Base-by-base conservation (phyloP, 1,140 invertebrate genomes). In the Trichonephila clavata region DNA sequence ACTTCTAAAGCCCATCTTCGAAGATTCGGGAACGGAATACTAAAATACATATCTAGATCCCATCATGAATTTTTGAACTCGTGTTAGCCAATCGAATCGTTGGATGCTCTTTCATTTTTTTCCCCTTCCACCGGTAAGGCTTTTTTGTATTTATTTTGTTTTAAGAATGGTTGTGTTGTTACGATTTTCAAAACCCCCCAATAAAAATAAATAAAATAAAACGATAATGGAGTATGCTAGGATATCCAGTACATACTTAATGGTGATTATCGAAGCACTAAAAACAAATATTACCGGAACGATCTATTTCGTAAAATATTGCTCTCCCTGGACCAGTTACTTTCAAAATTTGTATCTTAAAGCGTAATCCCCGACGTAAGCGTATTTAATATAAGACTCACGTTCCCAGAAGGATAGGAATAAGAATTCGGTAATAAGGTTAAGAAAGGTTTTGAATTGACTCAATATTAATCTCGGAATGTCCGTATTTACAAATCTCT, bases 31-130 rank as follows among this genome's bases (percentile, higher is more conserved):
- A 84, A 24, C 43, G 43, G 81, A 57, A 84, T 84, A 84, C 43
- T 16, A 60, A 84, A 84, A 84, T 84, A 60, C 81, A 84, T 60
- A 59, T 84, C 81, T 59, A 20, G 50, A 84, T 84, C 57, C 43
- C 57, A 60, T 32, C 81, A 84, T 84, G 43, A 84, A 84, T 59
- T 84, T 84, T 60, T 60, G 81, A 77, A 27, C 68, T 50, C 20
- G 68, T 32, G 68, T 27, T 32, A 59, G 27, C 39, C 81, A 84
- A 84, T 84, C 43, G 43, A 57, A 20, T 84, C 10, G 81, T 2
- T n/a, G 5, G 32, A 77, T 77, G 68, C 18, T 32, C 7, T 32
- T 27, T 18, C 14, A 32, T 77, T 77, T 77, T 20, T 71, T 71
- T 32, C 32, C 6, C 32, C 32, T 18, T 39, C 6, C 39, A n/a